phyloP scores from a whole-genome alignment of 2,113 vertebrate species.

The Lepus timidus region DNA sequence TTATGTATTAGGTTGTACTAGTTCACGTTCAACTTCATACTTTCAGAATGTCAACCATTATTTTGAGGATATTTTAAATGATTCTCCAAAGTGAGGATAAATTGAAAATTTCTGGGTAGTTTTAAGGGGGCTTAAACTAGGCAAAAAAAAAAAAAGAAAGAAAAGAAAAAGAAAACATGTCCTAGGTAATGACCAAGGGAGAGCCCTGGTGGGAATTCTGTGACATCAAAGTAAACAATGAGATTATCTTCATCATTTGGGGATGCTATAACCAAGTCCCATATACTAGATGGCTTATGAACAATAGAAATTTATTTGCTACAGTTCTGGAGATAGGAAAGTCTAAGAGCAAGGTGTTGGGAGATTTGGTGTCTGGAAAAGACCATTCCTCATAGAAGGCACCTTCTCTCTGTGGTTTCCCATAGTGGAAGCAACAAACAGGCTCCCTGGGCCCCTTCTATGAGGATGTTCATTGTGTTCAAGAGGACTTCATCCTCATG shows the following conservation, averaged over 20 bases:
- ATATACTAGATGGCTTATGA: accelerated
- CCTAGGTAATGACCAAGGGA: not conserved
- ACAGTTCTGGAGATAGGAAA: not conserved
- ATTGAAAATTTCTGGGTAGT: not conserved
- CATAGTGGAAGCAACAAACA: not conserved
- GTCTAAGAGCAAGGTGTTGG: too few species aligned
- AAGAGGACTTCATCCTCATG: not conserved
- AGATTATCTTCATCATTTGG: not conserved
- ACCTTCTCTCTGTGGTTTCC: not conserved
- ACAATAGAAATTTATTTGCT: not conserved
- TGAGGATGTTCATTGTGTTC: not conserved
- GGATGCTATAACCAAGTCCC: not conserved
- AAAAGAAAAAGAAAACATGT: too few species aligned
- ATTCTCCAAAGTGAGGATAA: not conserved
- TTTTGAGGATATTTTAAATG: constrained; percentile 8
- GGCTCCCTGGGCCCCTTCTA: not conserved
- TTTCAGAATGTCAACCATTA: constrained; percentile 28
- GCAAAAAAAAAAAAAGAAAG: constrained; percentile 1
- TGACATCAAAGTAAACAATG: not conserved
- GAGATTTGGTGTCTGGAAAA: not conserved
- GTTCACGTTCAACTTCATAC: not conserved
- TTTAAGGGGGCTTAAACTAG: not conserved
- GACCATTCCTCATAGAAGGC: not conserved
- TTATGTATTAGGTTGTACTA: not conserved
- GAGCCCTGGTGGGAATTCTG: not conserved